Conservation (phyloP, 2,888 invertebrate species). For the Ptychoptera albimana region DNA sequence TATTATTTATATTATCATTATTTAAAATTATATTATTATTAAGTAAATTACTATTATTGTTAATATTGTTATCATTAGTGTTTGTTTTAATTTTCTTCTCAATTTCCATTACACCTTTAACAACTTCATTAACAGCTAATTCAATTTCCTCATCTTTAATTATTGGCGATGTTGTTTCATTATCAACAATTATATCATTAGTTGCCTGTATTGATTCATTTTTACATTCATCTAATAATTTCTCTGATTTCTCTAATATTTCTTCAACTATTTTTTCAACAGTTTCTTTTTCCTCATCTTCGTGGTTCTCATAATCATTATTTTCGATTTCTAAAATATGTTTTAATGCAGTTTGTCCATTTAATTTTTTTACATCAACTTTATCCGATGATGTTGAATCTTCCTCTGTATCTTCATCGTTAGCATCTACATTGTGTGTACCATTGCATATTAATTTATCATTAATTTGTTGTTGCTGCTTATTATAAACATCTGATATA, state of each 20-base stretch:
- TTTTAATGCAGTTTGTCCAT: constrained; percentile 13
- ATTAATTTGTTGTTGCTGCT: constrained; percentile 29
- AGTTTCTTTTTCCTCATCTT: constrained; percentile 30
- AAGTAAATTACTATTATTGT: constrained; percentile 3
- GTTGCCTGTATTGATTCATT: constrained; percentile 13
- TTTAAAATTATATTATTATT: constrained; percentile 12
- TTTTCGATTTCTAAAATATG: constrained; percentile 19
- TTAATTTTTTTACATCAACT: constrained; percentile 16
- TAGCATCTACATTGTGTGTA: background rate
- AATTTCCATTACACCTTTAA: constrained; percentile 31
- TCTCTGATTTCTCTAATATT: constrained; percentile 35
- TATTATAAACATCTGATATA: constrained; percentile 30
- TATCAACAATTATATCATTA: constrained; percentile 15
- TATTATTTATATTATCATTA: constrained; percentile 19
- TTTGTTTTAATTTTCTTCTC: constrained; percentile 16
- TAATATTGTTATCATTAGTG: background rate
- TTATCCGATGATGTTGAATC: background rate
- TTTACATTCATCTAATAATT: constrained; percentile 32
- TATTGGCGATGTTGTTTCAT: constrained; percentile 25
- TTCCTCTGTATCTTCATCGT: constrained; percentile 2
- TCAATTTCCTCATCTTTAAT: constrained; percentile 37
- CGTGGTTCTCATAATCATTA: constrained; percentile 26
- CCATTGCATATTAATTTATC: constrained; percentile 12
- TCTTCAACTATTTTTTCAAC: constrained; percentile 36
- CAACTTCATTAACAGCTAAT: constrained; percentile 35